Evolutionary conservation across 2,888 invertebrate genomes (phyloP).

Genomic region (Cataglyphis altisquamis): DNA sequence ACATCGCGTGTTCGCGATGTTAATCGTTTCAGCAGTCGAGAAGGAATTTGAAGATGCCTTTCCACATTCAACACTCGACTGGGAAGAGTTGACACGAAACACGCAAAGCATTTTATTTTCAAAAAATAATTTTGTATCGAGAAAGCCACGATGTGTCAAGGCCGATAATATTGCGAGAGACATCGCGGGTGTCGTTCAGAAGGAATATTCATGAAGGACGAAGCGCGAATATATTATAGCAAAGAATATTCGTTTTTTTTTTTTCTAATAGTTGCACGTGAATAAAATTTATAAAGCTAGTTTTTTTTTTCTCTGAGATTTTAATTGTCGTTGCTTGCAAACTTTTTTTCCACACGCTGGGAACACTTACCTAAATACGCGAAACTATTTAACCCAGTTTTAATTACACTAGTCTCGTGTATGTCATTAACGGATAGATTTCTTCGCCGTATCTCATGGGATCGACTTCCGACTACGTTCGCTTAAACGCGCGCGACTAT

Average conservation of each 20-base stretch:
- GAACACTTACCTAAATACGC: background rate
- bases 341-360: background rate
- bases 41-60: background rate
- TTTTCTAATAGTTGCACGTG: conserved; percentile 7
- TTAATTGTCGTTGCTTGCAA: background rate
- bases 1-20: conserved; percentile 2
- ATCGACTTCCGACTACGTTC: conserved; percentile 33
- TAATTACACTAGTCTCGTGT: conserved; percentile 38
- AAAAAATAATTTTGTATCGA: background rate
- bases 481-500: conserved; percentile 15
- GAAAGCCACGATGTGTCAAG: conserved; percentile 21
- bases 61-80: background rate
- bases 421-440: conserved; percentile 35
- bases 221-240: background rate
- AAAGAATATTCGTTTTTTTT: background rate
- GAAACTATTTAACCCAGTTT: conserved; percentile 39
- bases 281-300: conserved; percentile 6
- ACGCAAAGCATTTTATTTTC: background rate
- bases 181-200: background rate
- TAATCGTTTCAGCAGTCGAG: background rate
- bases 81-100: background rate
- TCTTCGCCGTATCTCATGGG: conserved; percentile 18
- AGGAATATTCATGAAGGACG: conserved; percentile 19
- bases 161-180: conserved; percentile 21
- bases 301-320: background rate